Evolutionary conservation across 2,797 vertebrate species (phyloP).

Genomic region (Catamblyrhynchus diadema): DNA sequence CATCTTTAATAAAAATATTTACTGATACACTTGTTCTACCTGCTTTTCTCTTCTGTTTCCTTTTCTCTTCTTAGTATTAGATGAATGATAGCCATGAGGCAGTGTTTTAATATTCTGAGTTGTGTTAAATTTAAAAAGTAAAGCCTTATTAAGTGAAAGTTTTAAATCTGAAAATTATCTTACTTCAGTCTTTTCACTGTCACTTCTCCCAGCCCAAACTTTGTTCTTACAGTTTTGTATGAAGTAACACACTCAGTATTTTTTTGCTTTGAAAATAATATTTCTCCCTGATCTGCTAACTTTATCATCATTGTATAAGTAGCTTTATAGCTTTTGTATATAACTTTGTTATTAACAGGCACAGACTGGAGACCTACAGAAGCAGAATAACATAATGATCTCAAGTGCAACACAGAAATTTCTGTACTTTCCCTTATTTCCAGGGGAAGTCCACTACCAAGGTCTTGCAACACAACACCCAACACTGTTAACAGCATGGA

Average conservation of each 20-base stretch:
- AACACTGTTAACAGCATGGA: not conserved
- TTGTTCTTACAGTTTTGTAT: conserved; percentile 18
- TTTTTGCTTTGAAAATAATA: conserved; percentile 42
- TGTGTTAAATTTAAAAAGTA: conserved; percentile 21
- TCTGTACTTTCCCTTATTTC: not conserved
- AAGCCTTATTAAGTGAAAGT: conserved; percentile 45
- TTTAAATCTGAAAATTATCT: conserved; percentile 37
- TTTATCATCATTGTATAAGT: conserved; percentile 36
- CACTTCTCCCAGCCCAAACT: conserved; percentile 43
- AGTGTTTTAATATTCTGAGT: not conserved
- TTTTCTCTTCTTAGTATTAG: not conserved
- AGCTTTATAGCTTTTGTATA: conserved; percentile 39
- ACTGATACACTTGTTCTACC: conserved; percentile 24
- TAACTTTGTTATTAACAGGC: not conserved
- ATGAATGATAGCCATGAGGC: not conserved
- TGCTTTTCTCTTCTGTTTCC: not conserved
- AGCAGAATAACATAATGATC: conserved; percentile 8
- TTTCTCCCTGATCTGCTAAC: conserved; percentile 47
- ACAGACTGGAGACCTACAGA: not conserved
- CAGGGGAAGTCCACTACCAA: not conserved
- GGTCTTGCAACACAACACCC: not conserved
- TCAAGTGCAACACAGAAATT: not conserved
- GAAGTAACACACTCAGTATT: not conserved
- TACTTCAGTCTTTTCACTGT: not conserved
- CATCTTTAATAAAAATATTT: conserved; percentile 70